phyloP scores from a whole-genome alignment of 2,113 vertebrate species.

The Phycodurus eques region DNA sequence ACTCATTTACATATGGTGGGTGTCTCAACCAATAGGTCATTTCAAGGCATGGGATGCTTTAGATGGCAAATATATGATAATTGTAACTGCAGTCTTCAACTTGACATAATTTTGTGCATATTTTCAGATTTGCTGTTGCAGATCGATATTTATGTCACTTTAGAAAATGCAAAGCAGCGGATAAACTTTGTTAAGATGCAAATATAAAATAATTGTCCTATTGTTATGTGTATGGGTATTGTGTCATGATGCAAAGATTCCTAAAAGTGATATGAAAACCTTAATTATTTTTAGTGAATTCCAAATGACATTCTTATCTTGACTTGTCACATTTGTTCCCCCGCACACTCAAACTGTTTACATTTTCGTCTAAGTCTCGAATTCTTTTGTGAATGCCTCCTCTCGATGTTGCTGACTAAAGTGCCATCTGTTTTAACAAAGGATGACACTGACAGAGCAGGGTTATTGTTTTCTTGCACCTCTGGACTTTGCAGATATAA shows the following conservation, averaged over 20 bases:
- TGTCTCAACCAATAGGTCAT: conserved; percentile 60
- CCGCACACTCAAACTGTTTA: conserved; percentile 42
- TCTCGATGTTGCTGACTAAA: conserved; percentile 48
- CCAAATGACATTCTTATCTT: conserved; percentile 65
- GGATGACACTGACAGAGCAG: conserved; percentile 43
- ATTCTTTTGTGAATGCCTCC: conserved; percentile 44
- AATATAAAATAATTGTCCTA: conserved; percentile 34
- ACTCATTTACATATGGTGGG: conserved; percentile 61
- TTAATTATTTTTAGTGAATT: conserved; percentile 58
- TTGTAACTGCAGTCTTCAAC: conserved; percentile 40
- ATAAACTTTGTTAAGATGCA: conserved; percentile 38
- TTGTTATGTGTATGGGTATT: conserved; percentile 35
- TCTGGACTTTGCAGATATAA: conserved; percentile 59
- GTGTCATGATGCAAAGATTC: conserved; percentile 55
- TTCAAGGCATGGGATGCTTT: conserved; percentile 23
- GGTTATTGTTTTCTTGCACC: conserved; percentile 61
- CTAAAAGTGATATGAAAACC: conserved; percentile 48
- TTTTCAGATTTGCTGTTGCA: conserved; percentile 49
- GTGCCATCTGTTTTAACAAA: conserved; percentile 36
- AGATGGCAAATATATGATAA: conserved; percentile 37
- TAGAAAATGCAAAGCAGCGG: conserved; percentile 40
- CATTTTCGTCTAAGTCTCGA: conserved; percentile 43
- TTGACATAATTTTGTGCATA: conserved; percentile 45
- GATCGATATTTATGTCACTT: conserved; percentile 45
- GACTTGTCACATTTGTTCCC: conserved; percentile 52